Evolutionary conservation across 1,140 invertebrate genomes (phyloP), one percentile per base, ranked within the genome.

Genomic region (Cyclargus thomasi): DNA sequence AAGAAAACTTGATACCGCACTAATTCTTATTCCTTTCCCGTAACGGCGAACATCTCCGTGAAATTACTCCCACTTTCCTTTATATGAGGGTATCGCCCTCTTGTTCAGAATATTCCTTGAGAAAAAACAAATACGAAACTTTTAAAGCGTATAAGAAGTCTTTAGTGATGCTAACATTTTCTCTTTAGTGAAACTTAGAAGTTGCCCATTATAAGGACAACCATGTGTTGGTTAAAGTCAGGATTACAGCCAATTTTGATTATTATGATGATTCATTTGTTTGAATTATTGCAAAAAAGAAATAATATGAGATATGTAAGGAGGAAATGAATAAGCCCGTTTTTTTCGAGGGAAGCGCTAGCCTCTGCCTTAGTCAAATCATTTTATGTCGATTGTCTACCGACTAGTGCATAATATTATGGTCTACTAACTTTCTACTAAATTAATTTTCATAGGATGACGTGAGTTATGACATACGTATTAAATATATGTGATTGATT

Each of bases 111-210:
- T 57, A 66, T 66, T 55, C 21, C 57, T 57, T 21, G 16, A 65
- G 65, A 57, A 68, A 65, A 64, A 67, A 69, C 65, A 59, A 72
- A 68, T 63, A 73, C 66, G 63, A 74, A 78, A 76, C 70, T 70
- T 80, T 75, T 67, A 74, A 71, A 73, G 69, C 70, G 73, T 74
- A 79, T 74, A 73, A 72, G 74, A 72, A 63, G 72, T 79, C 72
- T 83, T 82, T 77, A 80, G 71, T 69, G 68, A 70, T 64, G 67
- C 68, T 39, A 70, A 79, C 70, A 73, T 72, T 77, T 75, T 80
- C 71, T 81, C 79, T 72, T 72, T 69, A 70, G 59, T 62, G 69
- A 81, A 81, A 83, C 70, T 86, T 78, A 78, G 79, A 79, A 75
- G 73, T 79, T 73, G 76, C 80, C 75, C 75, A 59, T 59, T 59